Conservation (phyloP, 2,888 invertebrate genomes). For the Melieria omissa region DNA sequence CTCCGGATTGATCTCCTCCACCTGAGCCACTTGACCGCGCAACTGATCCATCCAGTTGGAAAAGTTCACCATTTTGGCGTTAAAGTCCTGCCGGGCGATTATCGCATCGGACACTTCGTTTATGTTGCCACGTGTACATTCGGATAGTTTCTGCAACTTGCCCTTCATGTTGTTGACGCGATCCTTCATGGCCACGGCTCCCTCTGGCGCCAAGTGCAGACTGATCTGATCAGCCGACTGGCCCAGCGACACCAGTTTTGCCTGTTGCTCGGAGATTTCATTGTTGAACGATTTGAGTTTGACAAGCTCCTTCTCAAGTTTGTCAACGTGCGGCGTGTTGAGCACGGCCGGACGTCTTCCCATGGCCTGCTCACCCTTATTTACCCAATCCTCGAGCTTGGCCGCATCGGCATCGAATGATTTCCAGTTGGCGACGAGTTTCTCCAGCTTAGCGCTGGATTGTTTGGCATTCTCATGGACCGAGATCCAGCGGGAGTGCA, state of each 20-base stretch:
- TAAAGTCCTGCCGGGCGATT: conserved; percentile 84
- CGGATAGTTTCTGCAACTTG: conserved; percentile 79
- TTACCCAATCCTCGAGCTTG: conserved; percentile 82
- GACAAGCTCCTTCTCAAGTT: conserved; percentile 80
- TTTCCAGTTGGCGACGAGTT: conserved; percentile 82
- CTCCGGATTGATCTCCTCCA: conserved; percentile 84
- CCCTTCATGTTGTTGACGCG: conserved; percentile 80
- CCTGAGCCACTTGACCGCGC: conserved; percentile 77
- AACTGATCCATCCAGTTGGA: conserved; percentile 83
- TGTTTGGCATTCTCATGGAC: conserved; percentile 84
- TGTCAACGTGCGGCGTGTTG: conserved; percentile 78
- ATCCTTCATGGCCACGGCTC: conserved; percentile 76
- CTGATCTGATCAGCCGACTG: conserved; percentile 84
- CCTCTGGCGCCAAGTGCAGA: conserved; percentile 82
- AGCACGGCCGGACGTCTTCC: conserved; percentile 72
- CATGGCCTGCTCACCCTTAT: conserved; percentile 74
- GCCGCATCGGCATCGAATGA: conserved; percentile 82
- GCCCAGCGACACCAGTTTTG: conserved; percentile 81
- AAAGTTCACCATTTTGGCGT: conserved; percentile 81
- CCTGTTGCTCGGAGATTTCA: conserved; percentile 87
- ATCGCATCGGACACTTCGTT: conserved; percentile 85
- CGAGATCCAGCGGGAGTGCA: conserved; percentile 85
- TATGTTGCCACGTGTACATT: conserved; percentile 79
- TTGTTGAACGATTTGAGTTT: conserved; percentile 84
- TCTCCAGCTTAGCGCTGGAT: conserved; percentile 81